Evolutionary conservation across 2,888 invertebrate species (phyloP), one percentile per base, ranked within the genome.

Genomic region (Trissoscelio sp.): DNA sequence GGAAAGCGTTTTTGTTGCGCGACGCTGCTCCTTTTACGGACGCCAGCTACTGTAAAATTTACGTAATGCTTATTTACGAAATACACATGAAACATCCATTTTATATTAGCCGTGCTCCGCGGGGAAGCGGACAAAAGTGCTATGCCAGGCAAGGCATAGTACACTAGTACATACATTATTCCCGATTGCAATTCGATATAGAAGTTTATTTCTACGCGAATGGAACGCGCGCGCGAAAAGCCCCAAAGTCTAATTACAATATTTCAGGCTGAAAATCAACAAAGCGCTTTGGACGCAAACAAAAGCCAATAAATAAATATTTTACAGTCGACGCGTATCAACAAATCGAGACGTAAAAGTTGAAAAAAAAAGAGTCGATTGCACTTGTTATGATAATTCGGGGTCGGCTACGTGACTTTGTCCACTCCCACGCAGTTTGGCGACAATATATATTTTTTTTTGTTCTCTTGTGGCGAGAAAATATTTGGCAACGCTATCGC

Each of bases 41-140:
- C n/a, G 12, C 34, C 20, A 55, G 37, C 39, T 44, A 64, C 64
- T 58, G 75, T 67, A 75, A 58, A 58, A 39, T 75, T 57, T 42
- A 75, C 64, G 51, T 57, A 75, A 75, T 58, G 31, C 66, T 67
- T 67, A 58, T 75, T 75, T 77, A 69, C 75, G 42, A 77, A 77
- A 67, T 37, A 57, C 58, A 75, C 67, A 58, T 58, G 66, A 75
- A 75, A 51, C 60, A 69, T 77, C 60, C 24, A 67, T 77, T 77
- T 60, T 77, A 34, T 77, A 69, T 77, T 53, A 67, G n/a, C 22
- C 66, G 22, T 55, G 12, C 53, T 18, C 22, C 11, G 5, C 55
- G 31, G 37, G 28, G 5, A 18, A 18, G 34, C 51, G 31, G 22
- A 75, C 75, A 67, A 75, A 67, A 75, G 64, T 60, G 3, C 42